A percentile compares a stretch with the other conserved stretches of the same genome.
Conservation (phyloP, 2,113 vertebrate species). For the Recurvirostra avosetta region DNA sequence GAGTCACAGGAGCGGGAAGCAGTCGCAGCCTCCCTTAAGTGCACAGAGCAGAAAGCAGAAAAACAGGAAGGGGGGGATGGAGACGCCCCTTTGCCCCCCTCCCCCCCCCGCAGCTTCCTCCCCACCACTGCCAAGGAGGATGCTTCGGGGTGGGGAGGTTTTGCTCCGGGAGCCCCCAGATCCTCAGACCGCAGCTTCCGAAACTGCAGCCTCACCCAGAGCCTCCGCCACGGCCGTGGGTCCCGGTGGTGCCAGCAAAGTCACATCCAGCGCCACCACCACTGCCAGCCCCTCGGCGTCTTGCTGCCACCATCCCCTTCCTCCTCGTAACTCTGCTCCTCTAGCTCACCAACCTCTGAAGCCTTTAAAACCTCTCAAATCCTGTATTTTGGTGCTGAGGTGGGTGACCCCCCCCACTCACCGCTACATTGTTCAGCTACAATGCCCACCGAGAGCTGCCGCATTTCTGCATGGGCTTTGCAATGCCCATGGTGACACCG, state of each 20-base stretch:
- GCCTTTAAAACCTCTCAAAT: background rate
- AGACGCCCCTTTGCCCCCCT: background rate
- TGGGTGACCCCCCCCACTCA: background rate
- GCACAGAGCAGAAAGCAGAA: background rate
- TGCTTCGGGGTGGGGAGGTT: background rate
- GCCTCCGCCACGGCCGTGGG: rapidly evolving
- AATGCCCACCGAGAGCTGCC: background rate
- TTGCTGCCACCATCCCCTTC: background rate
- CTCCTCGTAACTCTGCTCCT: background rate
- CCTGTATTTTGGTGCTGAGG: background rate
- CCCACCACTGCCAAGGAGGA: too few relatives aligned
- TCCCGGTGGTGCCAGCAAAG: background rate
- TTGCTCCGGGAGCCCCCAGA: background rate
- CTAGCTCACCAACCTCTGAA: too few relatives aligned
- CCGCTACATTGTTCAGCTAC: too few relatives aligned
- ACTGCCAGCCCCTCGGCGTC: background rate
- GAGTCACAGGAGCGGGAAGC: background rate
- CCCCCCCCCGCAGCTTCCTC: background rate
- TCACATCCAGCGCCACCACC: background rate
- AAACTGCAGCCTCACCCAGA: background rate
- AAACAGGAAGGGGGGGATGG: background rate
- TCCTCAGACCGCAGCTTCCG: background rate
- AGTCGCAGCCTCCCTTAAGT: background rate
- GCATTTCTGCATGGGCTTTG: too few relatives aligned
- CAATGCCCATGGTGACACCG: background rate